phyloP scores from a whole-genome alignment of 2,113 vertebrate species.

The Channa argus region DNA sequence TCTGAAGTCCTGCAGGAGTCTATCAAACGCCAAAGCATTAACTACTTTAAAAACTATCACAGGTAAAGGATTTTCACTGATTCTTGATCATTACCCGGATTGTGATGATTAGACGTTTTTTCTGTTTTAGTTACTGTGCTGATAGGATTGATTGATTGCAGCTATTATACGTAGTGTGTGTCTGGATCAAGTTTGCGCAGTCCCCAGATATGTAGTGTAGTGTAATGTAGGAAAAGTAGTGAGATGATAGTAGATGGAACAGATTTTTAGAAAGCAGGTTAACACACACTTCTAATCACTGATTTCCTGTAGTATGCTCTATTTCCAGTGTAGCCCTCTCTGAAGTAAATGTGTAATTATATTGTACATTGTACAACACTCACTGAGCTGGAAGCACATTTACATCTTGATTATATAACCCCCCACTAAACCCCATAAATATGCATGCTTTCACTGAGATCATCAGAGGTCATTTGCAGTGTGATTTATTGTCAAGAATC shows the following conservation, averaged over 20 bases:
- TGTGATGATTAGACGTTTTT: neutral
- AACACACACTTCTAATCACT: neutral
- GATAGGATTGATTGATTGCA: neutral
- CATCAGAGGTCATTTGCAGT: slow-evolving; percentile 43
- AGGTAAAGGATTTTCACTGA: slow-evolving; percentile 83
- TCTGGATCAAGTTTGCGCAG: neutral
- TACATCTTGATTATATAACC: slow-evolving; percentile 51
- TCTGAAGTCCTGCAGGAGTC: slow-evolving; percentile 98
- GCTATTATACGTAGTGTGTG: neutral
- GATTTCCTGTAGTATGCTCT: neutral
- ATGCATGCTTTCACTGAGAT: slow-evolving; percentile 42
- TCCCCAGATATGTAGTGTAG: too few species aligned
- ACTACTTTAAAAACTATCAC: slow-evolving; percentile 99
- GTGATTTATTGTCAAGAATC: slow-evolving; percentile 43
- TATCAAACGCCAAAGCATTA: slow-evolving; percentile 95
- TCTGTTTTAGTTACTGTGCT: neutral
- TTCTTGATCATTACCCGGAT: neutral
- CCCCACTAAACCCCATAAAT: slow-evolving; percentile 48
- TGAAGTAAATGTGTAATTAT: slow-evolving; percentile 38
- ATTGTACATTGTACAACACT: slow-evolving; percentile 9
- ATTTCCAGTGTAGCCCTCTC: slow-evolving; percentile 1
- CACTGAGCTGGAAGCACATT: slow-evolving; percentile 41
- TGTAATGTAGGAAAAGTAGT: neutral
- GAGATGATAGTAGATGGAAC: neutral
- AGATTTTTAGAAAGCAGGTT: slow-evolving; percentile 11